phyloP scores from a whole-genome alignment of 1,140 invertebrate species.

The Ptiloglossa arizonensis region DNA sequence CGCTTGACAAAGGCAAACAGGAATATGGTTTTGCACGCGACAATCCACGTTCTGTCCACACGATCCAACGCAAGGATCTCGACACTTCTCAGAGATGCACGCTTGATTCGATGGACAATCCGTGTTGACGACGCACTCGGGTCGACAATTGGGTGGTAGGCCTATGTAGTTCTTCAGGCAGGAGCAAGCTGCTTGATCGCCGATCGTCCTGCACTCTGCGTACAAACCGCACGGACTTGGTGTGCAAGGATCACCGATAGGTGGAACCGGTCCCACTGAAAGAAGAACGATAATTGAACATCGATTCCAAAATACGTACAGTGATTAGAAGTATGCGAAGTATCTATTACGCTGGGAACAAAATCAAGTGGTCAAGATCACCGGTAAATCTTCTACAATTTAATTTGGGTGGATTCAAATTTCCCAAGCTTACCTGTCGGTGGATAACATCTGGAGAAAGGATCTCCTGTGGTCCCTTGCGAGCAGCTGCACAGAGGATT shows the following conservation, averaged over 20 bases:
- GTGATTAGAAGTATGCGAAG: too few relatives aligned
- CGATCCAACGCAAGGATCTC: slow-evolving; percentile 87
- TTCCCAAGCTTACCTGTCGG: slow-evolving; percentile 69
- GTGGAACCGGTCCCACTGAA: slow-evolving; percentile 62
- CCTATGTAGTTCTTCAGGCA: slow-evolving; percentile 83
- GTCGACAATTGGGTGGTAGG: slow-evolving; percentile 83
- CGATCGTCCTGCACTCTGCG: slow-evolving; percentile 80
- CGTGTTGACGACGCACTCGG: slow-evolving; percentile 83
- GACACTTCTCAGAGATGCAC: slow-evolving; percentile 86
- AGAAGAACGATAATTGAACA: not conserved
- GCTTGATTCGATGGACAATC: slow-evolving; percentile 82
- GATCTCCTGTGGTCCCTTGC: slow-evolving; percentile 86
- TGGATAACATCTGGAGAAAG: slow-evolving; percentile 84
- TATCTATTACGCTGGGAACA: too few relatives aligned
- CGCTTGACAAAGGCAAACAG: slow-evolving; percentile 86
- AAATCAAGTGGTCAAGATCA: too few relatives aligned
- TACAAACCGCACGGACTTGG: slow-evolving; percentile 83
- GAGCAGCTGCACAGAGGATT: slow-evolving; percentile 89
- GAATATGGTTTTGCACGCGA: slow-evolving; percentile 89
- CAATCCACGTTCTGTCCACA: slow-evolving; percentile 88
- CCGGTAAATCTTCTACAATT: too few relatives aligned
- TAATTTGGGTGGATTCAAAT: too few relatives aligned
- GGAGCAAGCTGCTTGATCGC: slow-evolving; percentile 83
- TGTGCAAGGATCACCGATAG: slow-evolving; percentile 76
- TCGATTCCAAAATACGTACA: too few relatives aligned